These are phyloP conservation scores for Phataginus tricuspis DNA, from an alignment of 2,797 vertebrate genomes.

Conservation along the genomic window DNA sequence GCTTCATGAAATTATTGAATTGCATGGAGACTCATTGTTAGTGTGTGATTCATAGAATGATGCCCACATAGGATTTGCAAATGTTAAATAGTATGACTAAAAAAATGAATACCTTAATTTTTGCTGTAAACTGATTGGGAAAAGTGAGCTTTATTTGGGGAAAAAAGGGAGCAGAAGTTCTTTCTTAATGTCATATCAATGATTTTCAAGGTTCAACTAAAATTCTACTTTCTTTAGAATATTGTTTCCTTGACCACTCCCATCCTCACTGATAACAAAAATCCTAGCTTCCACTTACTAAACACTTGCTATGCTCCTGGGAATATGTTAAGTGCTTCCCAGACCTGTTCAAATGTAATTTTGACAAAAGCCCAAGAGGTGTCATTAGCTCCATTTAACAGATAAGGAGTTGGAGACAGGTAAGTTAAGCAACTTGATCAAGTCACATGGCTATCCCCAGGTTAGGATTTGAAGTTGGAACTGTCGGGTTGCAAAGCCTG, in stretches of 20 bases:
- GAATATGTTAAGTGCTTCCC: neutral
- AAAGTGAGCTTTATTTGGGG: constrained; percentile 38
- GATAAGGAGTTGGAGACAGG: neutral
- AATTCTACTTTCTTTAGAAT: constrained; percentile 34
- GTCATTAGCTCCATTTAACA: neutral
- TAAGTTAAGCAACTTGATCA: neutral
- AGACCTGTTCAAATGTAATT: neutral
- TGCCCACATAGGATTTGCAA: constrained; percentile 66
- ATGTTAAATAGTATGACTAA: constrained; percentile 69
- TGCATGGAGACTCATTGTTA: constrained; percentile 67
- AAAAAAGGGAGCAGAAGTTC: neutral
- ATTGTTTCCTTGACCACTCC: neutral
- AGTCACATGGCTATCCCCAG: neutral
- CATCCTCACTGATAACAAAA: neutral
- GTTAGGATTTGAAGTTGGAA: neutral
- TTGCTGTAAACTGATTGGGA: constrained; percentile 21
- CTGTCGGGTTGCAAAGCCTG: neutral
- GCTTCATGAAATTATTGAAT: constrained; percentile 65
- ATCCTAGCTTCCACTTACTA: neutral
- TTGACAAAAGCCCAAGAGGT: neutral
- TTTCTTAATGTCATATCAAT: constrained; percentile 4
- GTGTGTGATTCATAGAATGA: constrained; percentile 70
- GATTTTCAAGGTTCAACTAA: constrained; percentile 59
- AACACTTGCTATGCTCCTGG: neutral
- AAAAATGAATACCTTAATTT: constrained; percentile 67